Conservation (phyloP, 2,113 vertebrate genomes). For the Neolamprologus falcicula region DNA sequence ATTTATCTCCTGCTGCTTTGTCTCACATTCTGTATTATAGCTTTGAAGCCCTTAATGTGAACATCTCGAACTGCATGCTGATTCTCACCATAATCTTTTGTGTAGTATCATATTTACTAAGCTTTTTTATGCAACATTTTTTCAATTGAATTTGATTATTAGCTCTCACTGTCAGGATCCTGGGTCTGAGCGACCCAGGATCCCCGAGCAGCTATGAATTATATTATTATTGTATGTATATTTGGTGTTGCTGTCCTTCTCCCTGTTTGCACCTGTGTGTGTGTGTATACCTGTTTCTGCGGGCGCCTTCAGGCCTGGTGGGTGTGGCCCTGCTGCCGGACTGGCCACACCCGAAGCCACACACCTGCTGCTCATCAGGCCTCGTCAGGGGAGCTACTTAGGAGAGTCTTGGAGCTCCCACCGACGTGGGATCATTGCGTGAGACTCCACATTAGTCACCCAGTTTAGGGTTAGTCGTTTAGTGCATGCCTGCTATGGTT, state of each 20-base stretch:
- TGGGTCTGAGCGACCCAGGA: too few species aligned
- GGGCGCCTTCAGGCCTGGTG: too few species aligned
- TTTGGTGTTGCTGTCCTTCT: too few species aligned
- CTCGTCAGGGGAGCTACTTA: too few species aligned
- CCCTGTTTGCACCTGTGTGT: too few species aligned
- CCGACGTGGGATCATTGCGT: fast-evolving
- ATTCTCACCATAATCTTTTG: not conserved
- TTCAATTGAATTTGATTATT: not conserved
- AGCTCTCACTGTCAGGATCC: not conserved
- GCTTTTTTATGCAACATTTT: not conserved
- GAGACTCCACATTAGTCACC: too few species aligned
- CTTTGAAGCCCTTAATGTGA: not conserved
- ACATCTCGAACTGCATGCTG: not conserved
- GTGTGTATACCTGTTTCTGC: too few species aligned
- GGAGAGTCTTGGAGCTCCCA: too few species aligned
- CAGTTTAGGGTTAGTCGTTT: too few species aligned
- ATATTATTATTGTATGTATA: too few species aligned
- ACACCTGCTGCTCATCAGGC: fast-evolving
- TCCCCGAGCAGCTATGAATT: too few species aligned
- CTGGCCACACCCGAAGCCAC: fast-evolving
- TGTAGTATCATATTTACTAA: not conserved
- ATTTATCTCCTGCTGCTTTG: not conserved
- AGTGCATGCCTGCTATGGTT: fast-evolving
- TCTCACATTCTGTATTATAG: not conserved
- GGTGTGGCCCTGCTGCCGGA: too few species aligned